These are phyloP conservation scores for Clavelina lepadiformis DNA, from an alignment of 23 tunicate species.

Conservation along the genomic window DNA sequence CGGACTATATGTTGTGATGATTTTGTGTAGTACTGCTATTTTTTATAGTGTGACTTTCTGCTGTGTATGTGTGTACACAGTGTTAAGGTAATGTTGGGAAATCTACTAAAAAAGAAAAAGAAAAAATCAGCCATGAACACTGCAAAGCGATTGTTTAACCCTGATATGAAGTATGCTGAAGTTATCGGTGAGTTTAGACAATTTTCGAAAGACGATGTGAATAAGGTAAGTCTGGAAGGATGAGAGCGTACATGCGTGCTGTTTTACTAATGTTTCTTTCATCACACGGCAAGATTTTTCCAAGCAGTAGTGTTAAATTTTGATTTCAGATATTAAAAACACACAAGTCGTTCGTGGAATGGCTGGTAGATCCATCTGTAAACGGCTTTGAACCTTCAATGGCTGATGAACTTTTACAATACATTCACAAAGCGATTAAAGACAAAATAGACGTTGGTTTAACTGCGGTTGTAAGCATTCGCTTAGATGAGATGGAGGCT, in stretches of 20 bases:
- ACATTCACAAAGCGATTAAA: constrained; percentile 11
- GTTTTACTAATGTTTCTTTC: no score
- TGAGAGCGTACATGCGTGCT: no score
- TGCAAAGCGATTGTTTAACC: constrained; percentile 2
- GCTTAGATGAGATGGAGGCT: constrained; percentile 9
- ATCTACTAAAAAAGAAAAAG: no score
- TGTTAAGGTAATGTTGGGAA: no score
- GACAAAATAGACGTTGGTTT: constrained; percentile 14
- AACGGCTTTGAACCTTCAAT: neutral
- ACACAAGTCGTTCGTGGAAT: constrained; percentile 28
- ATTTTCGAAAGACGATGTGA: neutral
- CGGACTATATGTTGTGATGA: no score
- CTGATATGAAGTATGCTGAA: constrained; percentile 17
- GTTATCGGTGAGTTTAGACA: constrained; percentile 7
- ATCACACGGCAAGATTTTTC: no score
- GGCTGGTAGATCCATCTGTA: constrained; percentile 16
- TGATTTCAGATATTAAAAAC: constrained; percentile 8
- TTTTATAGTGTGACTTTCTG: no score
- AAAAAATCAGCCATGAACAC: neutral
- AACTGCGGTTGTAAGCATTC: constrained; percentile 20
- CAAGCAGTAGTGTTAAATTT: neutral
- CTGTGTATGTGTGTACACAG: no score
- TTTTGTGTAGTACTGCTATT: no score
- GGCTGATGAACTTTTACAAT: neutral
- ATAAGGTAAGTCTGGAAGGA: constrained; percentile 8